A percentile compares a stretch with the other conserved stretches of the same genome.
Evolutionary conservation across 2,888 invertebrate species (phyloP).

Genomic region (Brenthis ino): DNA sequence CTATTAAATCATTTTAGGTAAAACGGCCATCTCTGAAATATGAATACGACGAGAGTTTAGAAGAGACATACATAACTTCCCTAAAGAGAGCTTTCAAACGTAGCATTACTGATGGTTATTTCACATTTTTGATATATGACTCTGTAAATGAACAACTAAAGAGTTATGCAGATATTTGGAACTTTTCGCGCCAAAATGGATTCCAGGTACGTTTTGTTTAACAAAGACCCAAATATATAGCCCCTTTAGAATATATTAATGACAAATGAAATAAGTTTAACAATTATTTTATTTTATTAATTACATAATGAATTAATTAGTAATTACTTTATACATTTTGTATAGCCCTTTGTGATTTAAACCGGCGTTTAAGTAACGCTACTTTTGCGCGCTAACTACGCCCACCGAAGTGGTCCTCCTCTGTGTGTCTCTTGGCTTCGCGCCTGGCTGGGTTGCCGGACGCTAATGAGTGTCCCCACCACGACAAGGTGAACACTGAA

Average conservation of each 20-base stretch:
- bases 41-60: slow-evolving; percentile 93
- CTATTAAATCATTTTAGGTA: slow-evolving; percentile 59
- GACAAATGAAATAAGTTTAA: no score
- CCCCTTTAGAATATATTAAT: no score
- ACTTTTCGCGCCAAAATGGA: slow-evolving; percentile 90
- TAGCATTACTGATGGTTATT: slow-evolving; percentile 89
- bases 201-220: slow-evolving; percentile 85
- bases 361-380: no score
- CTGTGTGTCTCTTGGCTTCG: no score
- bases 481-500: no score
- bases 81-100: slow-evolving; percentile 95
- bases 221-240: not conserved
- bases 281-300: not conserved
- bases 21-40: slow-evolving; percentile 88
- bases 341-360: no score
- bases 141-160: slow-evolving; percentile 92
- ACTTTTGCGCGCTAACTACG: no score
- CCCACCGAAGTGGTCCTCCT: no score
- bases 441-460: no score
- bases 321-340: no score
- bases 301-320: no score
- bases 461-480: no score
- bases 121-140: slow-evolving; percentile 96
- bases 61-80: slow-evolving; percentile 90
- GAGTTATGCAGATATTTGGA: slow-evolving; percentile 94